Evolutionary conservation across 2,113 vertebrate species (phyloP), one percentile per base, ranked within the genome.

Genomic region (Calidris pygmaea): DNA sequence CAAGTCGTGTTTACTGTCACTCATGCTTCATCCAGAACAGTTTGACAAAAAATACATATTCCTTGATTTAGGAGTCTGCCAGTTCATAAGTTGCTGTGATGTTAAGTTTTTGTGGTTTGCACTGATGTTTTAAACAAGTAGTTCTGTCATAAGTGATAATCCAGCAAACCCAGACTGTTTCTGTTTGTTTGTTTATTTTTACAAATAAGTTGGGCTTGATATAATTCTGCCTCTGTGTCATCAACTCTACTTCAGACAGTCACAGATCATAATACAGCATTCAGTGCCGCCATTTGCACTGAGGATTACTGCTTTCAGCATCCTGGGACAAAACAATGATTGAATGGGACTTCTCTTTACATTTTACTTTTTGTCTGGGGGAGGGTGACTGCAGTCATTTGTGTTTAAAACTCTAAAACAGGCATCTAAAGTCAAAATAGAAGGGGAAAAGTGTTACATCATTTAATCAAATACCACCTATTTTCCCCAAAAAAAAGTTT

Each of bases 191-290:
- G 60, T 80, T 84, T 95, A 71, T 75, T 92, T 93, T 87, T 80
- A 73, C 19, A 12, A 66, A 71, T 80, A 66, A 62, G 1, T 88
- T 85, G 32, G 53, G 19, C 63, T 89, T 67, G 94, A 87, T 90
- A 96, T 95, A 97, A 96, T 87, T 81, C 35, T 87, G 71, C 62
- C 79, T 95, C 96, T 87, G 71, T 86, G 63, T 52, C 62, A 56
- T 60, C 56, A 68, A 6, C 34, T 75, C 35, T 67, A 45, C 8
- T 73, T 84, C 56, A 85, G 79, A 91, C n/a, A 80, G 91, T 76
- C 85, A 75, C 41, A 90, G 79, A 93, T 83, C 47, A 67, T 48
- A 94, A 85, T 10, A 82, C 48, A 83, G 72, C 53, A 96, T 90
- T 80, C 56, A 68, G 24, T 50, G 41, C 14, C 71, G 71, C 63